phyloP scores from a whole-genome alignment of 1,140 invertebrate genomes.

The Heliothis virescens region DNA sequence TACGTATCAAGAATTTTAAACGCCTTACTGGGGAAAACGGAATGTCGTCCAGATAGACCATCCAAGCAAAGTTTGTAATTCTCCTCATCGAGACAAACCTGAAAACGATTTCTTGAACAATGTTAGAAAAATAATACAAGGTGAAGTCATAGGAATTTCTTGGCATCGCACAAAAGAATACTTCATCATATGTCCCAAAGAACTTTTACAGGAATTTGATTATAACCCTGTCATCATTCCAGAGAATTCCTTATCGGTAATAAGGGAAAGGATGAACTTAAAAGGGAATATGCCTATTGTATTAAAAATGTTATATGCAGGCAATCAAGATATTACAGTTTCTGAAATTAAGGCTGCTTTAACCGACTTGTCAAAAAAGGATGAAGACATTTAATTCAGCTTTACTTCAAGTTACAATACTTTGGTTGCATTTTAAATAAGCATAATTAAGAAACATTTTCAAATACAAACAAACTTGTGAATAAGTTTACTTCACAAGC shows the following conservation, averaged over 20 bases:
- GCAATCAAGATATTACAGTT: not conserved
- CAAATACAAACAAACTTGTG: no score
- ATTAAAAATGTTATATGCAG: not conserved
- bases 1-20: not conserved
- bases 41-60: no score
- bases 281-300: not conserved
- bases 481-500: not conserved
- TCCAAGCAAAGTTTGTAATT: no score
- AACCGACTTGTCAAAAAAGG: not conserved
- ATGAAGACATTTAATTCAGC: not conserved
- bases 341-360: not conserved
- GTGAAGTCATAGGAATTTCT: not conserved
- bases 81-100: no score
- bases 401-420: no score
- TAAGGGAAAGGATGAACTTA: not conserved
- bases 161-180: not conserved
- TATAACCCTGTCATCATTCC: not conserved
- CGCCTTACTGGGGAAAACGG: not conserved
- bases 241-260: not conserved
- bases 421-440: not conserved
- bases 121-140: not conserved
- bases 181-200: not conserved
- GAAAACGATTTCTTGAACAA: not conserved
- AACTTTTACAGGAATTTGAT: slow-evolving; percentile 2
- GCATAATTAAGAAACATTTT: no score